These are phyloP conservation scores for Mastomys natalensis DNA, from an alignment of 2,113 vertebrate genomes.

Conservation along the genomic window DNA sequence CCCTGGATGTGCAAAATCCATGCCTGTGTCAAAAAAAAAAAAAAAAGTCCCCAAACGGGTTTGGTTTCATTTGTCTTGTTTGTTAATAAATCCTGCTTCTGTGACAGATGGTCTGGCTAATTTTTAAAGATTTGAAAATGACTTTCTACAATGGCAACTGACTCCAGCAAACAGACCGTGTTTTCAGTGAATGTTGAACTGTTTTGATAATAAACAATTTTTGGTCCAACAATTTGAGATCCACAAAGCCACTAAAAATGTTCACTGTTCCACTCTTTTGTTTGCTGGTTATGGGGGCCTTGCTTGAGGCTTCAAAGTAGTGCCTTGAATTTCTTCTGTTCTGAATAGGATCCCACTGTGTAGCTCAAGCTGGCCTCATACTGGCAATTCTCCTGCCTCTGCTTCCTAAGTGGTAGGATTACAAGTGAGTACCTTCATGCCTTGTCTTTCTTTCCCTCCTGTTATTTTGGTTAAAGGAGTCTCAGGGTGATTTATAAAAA, in stretches of 20 bases:
- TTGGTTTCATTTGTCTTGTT: neutral
- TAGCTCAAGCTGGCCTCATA: neutral
- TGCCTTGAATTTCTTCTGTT: neutral
- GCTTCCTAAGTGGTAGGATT: neutral
- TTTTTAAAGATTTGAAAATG: neutral
- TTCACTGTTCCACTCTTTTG: neutral
- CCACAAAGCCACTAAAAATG: neutral
- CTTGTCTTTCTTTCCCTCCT: neutral
- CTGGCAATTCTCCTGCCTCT: neutral
- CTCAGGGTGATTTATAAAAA: neutral
- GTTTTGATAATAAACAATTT: conserved; percentile 45
- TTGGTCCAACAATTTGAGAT: conserved; percentile 5
- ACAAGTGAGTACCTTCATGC: neutral
- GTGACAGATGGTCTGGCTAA: neutral
- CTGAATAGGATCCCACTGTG: neutral
- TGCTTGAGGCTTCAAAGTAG: neutral
- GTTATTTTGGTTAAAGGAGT: neutral
- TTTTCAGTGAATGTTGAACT: conserved; percentile 2
- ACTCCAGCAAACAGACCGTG: neutral
- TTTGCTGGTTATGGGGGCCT: neutral
- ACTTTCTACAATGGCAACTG: neutral
- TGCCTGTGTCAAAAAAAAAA: neutral
- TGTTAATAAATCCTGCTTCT: neutral
- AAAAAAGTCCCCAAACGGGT: neutral
- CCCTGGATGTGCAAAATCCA: neutral